These are phyloP conservation scores for Tamandua tetradactyla DNA, from an alignment of 2,797 vertebrate genomes.

Conservation along the genomic window DNA sequence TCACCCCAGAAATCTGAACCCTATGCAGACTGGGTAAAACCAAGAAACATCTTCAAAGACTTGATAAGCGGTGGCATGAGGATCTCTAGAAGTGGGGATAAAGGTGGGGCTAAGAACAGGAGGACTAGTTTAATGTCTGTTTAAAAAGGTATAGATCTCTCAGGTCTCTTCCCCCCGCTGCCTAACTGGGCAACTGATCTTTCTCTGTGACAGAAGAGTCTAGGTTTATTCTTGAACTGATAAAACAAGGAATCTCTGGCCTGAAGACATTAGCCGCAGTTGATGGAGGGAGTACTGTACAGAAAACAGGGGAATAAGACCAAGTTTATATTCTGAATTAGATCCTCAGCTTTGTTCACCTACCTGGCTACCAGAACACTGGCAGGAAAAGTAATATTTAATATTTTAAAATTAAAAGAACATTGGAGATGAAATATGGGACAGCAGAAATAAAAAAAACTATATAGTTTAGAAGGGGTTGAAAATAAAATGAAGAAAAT, in stretches of 20 bases:
- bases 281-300: not conserved
- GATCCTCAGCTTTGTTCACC: not conserved
- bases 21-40: not conserved
- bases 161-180: not conserved
- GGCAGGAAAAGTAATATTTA: not conserved
- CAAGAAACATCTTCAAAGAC: not conserved
- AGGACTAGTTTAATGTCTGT: not conserved
- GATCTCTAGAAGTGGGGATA: not conserved
- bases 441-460: not conserved
- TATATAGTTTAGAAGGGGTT: not conserved
- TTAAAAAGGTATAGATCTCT: not conserved
- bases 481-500: conserved; percentile 24
- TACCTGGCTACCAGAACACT: too few species aligned
- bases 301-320: not conserved
- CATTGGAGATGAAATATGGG: not conserved
- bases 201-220: not conserved
- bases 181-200: not conserved
- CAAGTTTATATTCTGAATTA: not conserved
- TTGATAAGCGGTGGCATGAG: not conserved
- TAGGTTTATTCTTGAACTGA: not conserved
- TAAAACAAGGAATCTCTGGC: not conserved
- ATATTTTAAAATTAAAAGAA: not conserved
- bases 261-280: not conserved
- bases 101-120: not conserved
- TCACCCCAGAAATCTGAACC: not conserved